phyloP scores from a whole-genome alignment of 2,888 invertebrate species.

The Atherix ibis region DNA sequence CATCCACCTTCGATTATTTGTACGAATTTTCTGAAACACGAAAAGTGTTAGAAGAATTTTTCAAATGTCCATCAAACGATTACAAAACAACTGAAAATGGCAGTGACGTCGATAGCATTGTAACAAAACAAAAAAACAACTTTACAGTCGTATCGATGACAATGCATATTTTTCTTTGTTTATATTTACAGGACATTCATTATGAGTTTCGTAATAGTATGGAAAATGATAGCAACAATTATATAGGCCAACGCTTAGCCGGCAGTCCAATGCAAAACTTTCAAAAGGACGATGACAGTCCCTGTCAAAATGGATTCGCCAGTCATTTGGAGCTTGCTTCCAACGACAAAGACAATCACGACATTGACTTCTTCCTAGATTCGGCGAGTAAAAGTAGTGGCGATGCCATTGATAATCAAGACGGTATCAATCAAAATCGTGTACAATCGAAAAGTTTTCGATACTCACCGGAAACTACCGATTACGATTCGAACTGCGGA shows the following conservation, averaged over 20 bases:
- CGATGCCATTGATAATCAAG: conserved; percentile 29
- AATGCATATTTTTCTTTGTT: background rate
- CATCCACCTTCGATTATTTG: conserved; percentile 67
- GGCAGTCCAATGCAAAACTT: conserved; percentile 10
- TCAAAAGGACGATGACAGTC: conserved; percentile 36
- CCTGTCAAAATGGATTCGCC: conserved; percentile 37
- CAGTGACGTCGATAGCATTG: conserved; percentile 33
- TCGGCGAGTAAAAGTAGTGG: conserved; percentile 32
- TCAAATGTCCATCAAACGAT: conserved; percentile 57
- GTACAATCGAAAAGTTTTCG: conserved; percentile 66
- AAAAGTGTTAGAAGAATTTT: conserved; percentile 82
- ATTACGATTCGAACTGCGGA: conserved; percentile 71
- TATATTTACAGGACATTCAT: conserved; percentile 13
- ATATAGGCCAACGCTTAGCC: conserved; percentile 12
- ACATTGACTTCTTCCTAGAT: conserved; percentile 32
- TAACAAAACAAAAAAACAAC: conserved; percentile 14
- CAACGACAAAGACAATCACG: conserved; percentile 15
- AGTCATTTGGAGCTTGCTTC: conserved; percentile 20
- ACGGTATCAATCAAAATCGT: conserved; percentile 29
- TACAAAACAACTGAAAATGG: conserved; percentile 38
- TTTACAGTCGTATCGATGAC: background rate
- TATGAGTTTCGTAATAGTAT: conserved; percentile 12
- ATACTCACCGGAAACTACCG: conserved; percentile 82
- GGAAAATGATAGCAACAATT: conserved; percentile 17
- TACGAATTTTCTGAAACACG: conserved; percentile 85